phyloP scores from a whole-genome alignment of 35 echinoderm and acorn worm genomes.

The Apostichopus parvimensis region DNA sequence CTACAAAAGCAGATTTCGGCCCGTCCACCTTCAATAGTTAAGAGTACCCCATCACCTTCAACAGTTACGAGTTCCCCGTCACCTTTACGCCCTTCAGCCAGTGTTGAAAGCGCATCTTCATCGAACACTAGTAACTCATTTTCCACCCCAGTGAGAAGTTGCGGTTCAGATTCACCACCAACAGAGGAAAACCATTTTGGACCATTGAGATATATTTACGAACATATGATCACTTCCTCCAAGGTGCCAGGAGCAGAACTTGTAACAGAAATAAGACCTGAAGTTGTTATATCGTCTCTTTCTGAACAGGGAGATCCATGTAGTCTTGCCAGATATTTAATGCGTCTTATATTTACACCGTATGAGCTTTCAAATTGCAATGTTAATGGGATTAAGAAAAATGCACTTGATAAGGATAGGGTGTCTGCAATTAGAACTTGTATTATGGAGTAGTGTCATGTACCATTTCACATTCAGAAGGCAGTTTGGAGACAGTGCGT shows the following conservation, averaged over 20 bases:
- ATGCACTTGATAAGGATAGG: not conserved
- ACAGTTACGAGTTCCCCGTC: not conserved
- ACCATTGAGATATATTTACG: not conserved
- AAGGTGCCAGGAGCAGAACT: not conserved
- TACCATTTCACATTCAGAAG: not conserved
- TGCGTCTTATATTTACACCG: not conserved
- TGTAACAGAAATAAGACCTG: not conserved
- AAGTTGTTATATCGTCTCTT: not conserved
- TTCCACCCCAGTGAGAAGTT: not conserved
- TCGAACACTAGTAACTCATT: not conserved
- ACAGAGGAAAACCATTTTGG: not conserved
- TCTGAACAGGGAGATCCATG: not conserved
- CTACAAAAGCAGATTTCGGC: not conserved
- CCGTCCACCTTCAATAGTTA: too few relatives aligned
- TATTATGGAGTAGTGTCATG: not conserved
- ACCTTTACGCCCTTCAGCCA: not conserved
- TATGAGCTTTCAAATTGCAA: not conserved
- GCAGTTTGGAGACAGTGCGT: not conserved
- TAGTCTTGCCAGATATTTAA: not conserved
- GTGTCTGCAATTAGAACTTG: not conserved
- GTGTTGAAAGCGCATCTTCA: not conserved
- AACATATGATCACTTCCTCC: not conserved
- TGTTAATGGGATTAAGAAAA: not conserved
- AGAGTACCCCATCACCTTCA: not conserved
- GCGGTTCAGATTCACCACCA: not conserved